Percentiles rank a stretch among this genome's conserved stretches.
phyloP scores from a whole-genome alignment of 2,113 vertebrate genomes.

The Alethe diademata region DNA sequence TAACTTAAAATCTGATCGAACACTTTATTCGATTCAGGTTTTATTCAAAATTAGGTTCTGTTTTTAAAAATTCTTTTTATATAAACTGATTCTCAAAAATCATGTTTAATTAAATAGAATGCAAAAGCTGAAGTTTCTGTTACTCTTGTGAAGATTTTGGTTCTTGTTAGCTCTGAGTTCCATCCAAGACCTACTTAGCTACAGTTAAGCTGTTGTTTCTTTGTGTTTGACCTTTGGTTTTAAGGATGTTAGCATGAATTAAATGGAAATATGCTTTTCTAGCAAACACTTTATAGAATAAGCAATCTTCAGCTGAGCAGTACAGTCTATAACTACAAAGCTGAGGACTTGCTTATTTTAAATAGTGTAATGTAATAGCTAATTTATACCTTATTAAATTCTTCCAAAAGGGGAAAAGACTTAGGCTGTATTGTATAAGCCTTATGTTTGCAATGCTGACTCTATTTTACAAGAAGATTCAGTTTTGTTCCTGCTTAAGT shows the following conservation, averaged over 20 bases:
- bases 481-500: not conserved
- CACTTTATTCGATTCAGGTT: not conserved
- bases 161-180: not conserved
- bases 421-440: not conserved
- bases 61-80: not conserved
- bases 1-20: not conserved
- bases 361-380: not conserved
- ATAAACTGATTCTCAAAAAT: not conserved
- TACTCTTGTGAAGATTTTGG: not conserved
- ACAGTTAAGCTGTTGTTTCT: not conserved
- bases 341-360: not conserved
- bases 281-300: not conserved
- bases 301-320: not conserved
- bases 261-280: not conserved
- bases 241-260: not conserved
- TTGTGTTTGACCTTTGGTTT: conserved; percentile 15
- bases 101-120: not conserved
- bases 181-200: not conserved
- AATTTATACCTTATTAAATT: not conserved
- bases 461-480: not conserved
- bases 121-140: not conserved
- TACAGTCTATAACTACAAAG: not conserved
- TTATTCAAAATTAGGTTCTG: not conserved
- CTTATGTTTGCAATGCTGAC: not conserved
- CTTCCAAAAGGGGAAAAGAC: not conserved